phyloP scores from a whole-genome alignment of 1,140 invertebrate genomes.

The Scylla paramamosain region DNA sequence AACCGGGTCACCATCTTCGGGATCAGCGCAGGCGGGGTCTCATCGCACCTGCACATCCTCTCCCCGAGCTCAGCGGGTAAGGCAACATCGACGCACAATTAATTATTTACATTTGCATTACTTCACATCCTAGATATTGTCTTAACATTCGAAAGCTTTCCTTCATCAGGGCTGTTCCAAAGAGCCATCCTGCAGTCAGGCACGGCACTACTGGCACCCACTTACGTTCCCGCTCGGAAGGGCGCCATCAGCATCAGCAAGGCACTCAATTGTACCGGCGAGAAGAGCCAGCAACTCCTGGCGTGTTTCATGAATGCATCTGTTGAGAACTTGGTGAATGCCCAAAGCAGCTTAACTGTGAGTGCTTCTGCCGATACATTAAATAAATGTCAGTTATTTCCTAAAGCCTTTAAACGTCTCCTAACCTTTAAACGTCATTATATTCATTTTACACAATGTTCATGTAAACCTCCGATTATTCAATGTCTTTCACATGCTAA shows the following conservation, averaged over 20 bases:
- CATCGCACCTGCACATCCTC: conserved; percentile 83
- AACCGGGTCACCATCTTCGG: conserved; percentile 84
- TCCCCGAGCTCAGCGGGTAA: conserved; percentile 80
- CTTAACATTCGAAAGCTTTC: too few relatives aligned
- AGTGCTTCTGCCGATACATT: background rate
- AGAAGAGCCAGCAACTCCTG: background rate
- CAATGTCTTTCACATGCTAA: too few relatives aligned
- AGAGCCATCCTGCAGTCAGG: conserved; percentile 54
- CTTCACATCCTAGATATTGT: too few relatives aligned
- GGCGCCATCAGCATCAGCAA: background rate
- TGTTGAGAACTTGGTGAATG: background rate
- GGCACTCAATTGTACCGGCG: background rate
- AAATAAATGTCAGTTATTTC: too few relatives aligned
- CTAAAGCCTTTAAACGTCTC: too few relatives aligned
- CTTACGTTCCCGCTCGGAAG: background rate
- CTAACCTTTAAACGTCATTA: too few relatives aligned
- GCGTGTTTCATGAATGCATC: background rate
- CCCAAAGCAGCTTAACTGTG: background rate
- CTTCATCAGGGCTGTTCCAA: conserved; percentile 52
- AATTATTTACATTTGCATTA: too few relatives aligned
- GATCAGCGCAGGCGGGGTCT: conserved; percentile 84
- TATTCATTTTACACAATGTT: too few relatives aligned
- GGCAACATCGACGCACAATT: background rate
- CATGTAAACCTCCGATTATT: too few relatives aligned
- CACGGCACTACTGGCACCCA: background rate